Percentiles rank a stretch among this genome's conserved stretches.
Conservation (phyloP, 2,888 invertebrate species). For the Drosophila colorata region DNA sequence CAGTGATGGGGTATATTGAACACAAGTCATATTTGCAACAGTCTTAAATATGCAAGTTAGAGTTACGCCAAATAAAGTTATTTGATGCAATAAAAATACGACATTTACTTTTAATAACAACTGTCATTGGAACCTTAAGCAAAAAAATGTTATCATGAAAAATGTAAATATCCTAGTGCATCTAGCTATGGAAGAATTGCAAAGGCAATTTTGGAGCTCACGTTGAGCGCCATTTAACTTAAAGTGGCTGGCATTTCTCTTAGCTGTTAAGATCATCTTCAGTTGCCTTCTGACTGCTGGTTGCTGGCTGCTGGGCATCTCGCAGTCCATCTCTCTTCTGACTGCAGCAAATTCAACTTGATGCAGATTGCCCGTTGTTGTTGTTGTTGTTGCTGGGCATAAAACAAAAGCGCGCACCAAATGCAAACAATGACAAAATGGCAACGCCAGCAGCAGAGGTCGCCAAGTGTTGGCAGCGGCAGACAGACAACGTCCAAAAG, state of each 20-base stretch:
- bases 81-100: too few species aligned
- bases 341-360: constrained; percentile 28
- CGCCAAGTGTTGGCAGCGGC: constrained; percentile 57
- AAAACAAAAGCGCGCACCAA: constrained; percentile 72
- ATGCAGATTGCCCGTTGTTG: constrained; percentile 36
- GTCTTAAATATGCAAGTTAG: too few species aligned
- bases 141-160: too few species aligned
- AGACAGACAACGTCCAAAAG: constrained; percentile 61
- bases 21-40: not conserved
- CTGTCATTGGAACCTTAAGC: too few species aligned
- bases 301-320: constrained; percentile 29
- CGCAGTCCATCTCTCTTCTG: constrained; percentile 18
- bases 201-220: too few species aligned
- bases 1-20: not conserved
- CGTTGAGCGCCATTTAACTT: too few species aligned
- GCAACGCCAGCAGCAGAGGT: constrained; percentile 68
- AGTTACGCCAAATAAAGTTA: too few species aligned
- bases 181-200: too few species aligned
- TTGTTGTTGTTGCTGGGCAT: constrained; percentile 39
- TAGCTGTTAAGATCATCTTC: not conserved
- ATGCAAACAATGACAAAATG: constrained; percentile 79
- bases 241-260: not conserved
- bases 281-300: too few species aligned
- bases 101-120: too few species aligned
- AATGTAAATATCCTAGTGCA: too few species aligned